Evolutionary conservation across 2,888 invertebrate genomes (phyloP), one percentile per base, ranked within the genome.

Genomic region (Agrotis ipsilon): DNA sequence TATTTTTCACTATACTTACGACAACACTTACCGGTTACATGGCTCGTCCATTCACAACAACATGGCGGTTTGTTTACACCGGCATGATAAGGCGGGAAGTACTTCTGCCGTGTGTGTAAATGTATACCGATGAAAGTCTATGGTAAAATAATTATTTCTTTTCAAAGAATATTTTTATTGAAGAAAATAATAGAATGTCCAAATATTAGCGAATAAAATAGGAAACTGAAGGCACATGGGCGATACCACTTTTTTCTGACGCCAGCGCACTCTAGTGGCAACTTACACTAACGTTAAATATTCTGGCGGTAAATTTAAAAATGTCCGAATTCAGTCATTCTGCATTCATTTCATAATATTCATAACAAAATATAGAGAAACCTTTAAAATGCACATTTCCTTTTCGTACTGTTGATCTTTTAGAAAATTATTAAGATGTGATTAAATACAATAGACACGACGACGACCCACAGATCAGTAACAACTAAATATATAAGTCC

Each of bases 61-160:
- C 92, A 96, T 96, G 96, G 96, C 96, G 94, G 94, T 96, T 96
- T 96, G 96, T 96, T 96, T 96, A 96, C 96, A 96, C 96, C 96
- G 96, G 96, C 96, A 94, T 93, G 94, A 94, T 92, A 93, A 94
- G 94, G 94, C 95, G 95, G 94, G 94, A 95, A 95, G 92, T 89
- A 90, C 83, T 94, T 91, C 79, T 84, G 75, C 65, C 75, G 87
- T 80, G 89, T 89, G 72, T 91, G 89, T 85, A 82, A 48, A 69
- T 68, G n/a, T 76, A 83, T 82, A 83, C 70, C 75, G 63, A 68
- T 63, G 78, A 79, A 76, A 82, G 43, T 77, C 55, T 69, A 70
- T 82, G 75, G 75, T 84, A 84, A 91, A 93, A 92, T 88, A 86
- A 92, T 81, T 46, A 84, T 86, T 86, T 75, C 68, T 67, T 83